Conservation (phyloP, 2,888 invertebrate genomes). For the Cecidostiba fungosa region DNA sequence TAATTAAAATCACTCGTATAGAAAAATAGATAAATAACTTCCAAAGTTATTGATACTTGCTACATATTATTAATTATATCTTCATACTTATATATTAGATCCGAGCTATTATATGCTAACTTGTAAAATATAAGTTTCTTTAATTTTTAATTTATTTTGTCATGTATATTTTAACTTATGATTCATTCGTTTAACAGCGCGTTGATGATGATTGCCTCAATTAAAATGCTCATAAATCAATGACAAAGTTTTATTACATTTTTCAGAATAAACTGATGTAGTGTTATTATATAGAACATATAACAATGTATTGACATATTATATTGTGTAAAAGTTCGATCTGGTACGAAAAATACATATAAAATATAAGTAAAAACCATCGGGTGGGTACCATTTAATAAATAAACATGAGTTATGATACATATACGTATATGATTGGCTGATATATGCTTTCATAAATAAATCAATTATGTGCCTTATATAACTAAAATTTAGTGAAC, state of each 20-base stretch:
- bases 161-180: not conserved
- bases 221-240: not conserved
- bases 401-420: constrained; percentile 20
- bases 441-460: constrained; percentile 49
- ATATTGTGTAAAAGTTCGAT: constrained; percentile 19
- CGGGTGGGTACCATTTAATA: constrained; percentile 37
- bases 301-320: not conserved
- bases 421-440: constrained; percentile 37
- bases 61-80: not conserved
- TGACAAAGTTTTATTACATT: not conserved
- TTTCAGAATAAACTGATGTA: not conserved
- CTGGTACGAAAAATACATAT: not conserved
- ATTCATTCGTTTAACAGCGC: not conserved
- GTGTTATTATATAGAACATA: not conserved
- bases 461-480: constrained; percentile 62
- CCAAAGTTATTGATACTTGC: constrained; percentile 46
- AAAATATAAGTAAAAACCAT: constrained; percentile 12
- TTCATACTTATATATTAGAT: not conserved
- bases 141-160: not conserved
- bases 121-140: constrained; percentile 18
- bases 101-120: not conserved
- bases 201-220: not conserved
- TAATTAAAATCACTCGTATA: constrained; percentile 5
- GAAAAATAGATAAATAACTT: constrained; percentile 42
- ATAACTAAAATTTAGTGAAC: constrained; percentile 25